Base-by-base conservation (phyloP, 2,888 invertebrate genomes). In the Strigamia transsilvanica region DNA sequence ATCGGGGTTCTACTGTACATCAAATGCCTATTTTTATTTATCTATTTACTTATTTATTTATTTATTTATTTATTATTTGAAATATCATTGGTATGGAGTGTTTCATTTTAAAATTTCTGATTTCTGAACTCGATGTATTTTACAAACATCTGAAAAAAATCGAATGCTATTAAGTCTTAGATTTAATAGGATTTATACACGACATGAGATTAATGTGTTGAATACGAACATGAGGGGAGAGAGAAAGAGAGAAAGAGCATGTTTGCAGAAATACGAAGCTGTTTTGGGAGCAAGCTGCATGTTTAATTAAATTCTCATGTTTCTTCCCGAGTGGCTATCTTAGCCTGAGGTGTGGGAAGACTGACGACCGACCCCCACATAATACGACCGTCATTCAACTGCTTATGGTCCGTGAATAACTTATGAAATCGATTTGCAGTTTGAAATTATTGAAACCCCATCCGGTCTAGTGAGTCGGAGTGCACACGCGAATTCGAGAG, bases 251-350 rank as follows among this genome's bases (percentile, higher is more conserved):
- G 12, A 46, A 46, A 56, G 56, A 56, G 18, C 56, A 56, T 56
- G 56, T 56, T 56, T 56, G 4, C 7, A n/a, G 56, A 56, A 56
- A 56, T 56, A 56, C 56, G 56, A 56, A 3, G 56, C 18, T 56
- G 56, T 56, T 56, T 56, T 56, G 56, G 56, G 56, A 56, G 18
- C 56, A 56, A 9, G 56, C 56, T 56, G 56, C 56, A 56, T 56
- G 56, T 56, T 56, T 56, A 56, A 56, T 56, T 56, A 56, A 56
- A 56, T 56, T 56, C 56, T 56, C 56, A 21, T 18, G 56, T 56
- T 56, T 56, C 56, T 56, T 56, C 56, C 56, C n/a, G 18, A 56
- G 56, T 56, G 56, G 56, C 56, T 56, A 56, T 56, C 56, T 56
- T n/a, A 46, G 18, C 56, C 56, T 18, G 56, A 56, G 56, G 56